phyloP scores from a whole-genome alignment of 2,888 invertebrate species.

The Morpho achilles region DNA sequence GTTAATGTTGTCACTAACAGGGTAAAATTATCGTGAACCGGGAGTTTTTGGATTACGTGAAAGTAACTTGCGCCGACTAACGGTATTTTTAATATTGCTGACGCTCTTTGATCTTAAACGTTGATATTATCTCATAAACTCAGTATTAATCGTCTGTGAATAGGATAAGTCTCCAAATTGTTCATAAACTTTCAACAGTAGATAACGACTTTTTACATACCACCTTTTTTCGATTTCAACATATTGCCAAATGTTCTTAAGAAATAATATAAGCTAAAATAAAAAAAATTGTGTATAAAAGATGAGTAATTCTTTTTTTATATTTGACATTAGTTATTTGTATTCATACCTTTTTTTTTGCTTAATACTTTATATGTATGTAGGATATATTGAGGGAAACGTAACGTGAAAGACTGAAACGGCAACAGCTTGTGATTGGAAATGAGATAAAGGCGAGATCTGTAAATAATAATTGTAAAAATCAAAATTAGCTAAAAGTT shows the following conservation, averaged over 20 bases:
- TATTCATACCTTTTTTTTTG: slow-evolving; percentile 20
- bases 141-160: slow-evolving; percentile 25
- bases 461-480: slow-evolving; percentile 54
- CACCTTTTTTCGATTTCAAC: neutral
- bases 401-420: slow-evolving; percentile 66
- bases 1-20: slow-evolving; percentile 67
- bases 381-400: slow-evolving; percentile 25
- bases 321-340: too few relatives aligned
- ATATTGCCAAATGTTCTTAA: slow-evolving; percentile 8
- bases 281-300: neutral
- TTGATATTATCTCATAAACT: slow-evolving; percentile 9
- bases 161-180: slow-evolving; percentile 17
- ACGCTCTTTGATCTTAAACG: slow-evolving; percentile 6
- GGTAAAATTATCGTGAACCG: slow-evolving; percentile 52
- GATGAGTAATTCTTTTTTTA: too few relatives aligned
- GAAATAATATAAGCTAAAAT: neutral
- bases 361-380: slow-evolving; percentile 13
- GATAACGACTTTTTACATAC: slow-evolving; percentile 2
- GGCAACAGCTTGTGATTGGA: slow-evolving; percentile 71
- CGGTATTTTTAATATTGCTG: slow-evolving; percentile 12
- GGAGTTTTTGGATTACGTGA: slow-evolving; percentile 24
- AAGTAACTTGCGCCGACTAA: slow-evolving; percentile 14
- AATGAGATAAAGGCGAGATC: slow-evolving; percentile 47
- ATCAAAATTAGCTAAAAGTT: slow-evolving; percentile 37
- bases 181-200: slow-evolving; percentile 12